A percentile compares a stretch with the other conserved stretches of the same genome.
Conservation (phyloP, 2,113 vertebrate genomes). For the Melanerpes formicivorus region DNA sequence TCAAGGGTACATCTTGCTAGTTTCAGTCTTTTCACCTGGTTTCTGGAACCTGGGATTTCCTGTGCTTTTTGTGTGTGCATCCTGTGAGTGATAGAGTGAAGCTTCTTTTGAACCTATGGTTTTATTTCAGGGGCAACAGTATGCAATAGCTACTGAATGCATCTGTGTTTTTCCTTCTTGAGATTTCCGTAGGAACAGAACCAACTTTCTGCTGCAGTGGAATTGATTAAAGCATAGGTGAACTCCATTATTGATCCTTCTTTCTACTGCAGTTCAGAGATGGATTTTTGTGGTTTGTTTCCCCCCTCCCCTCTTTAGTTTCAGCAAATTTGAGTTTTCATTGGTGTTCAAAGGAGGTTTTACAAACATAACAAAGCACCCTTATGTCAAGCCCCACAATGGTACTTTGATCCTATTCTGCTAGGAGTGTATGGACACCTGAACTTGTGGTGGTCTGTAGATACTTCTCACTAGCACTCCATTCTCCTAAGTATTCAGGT, state of each 20-base stretch:
- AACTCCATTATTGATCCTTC: background rate
- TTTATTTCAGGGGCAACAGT: background rate
- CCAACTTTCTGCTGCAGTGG: background rate
- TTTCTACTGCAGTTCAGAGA: background rate
- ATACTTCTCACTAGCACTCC: background rate
- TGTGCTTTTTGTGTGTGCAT: background rate
- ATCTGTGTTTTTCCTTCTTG: background rate
- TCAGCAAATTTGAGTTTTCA: background rate
- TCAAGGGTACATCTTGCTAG: background rate
- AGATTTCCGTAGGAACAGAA: background rate
- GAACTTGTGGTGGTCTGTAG: background rate
- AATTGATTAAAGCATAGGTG: background rate
- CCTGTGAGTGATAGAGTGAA: background rate
- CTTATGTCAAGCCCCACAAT: background rate
- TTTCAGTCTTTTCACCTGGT: background rate
- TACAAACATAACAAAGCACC: background rate
- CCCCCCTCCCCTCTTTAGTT: background rate
- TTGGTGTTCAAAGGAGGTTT: background rate
- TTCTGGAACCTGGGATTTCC: background rate
- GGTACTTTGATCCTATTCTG: background rate
- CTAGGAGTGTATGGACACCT: background rate
- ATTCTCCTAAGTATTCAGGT: background rate
- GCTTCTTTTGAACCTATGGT: background rate
- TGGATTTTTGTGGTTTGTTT: too few species aligned
- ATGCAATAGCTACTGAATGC: rapidly evolving